A percentile compares a stretch with the other conserved stretches of the same genome.
These are phyloP conservation scores for Galemys pyrenaicus DNA, from an alignment of 2,113 vertebrate species.

Conservation along the genomic window DNA sequence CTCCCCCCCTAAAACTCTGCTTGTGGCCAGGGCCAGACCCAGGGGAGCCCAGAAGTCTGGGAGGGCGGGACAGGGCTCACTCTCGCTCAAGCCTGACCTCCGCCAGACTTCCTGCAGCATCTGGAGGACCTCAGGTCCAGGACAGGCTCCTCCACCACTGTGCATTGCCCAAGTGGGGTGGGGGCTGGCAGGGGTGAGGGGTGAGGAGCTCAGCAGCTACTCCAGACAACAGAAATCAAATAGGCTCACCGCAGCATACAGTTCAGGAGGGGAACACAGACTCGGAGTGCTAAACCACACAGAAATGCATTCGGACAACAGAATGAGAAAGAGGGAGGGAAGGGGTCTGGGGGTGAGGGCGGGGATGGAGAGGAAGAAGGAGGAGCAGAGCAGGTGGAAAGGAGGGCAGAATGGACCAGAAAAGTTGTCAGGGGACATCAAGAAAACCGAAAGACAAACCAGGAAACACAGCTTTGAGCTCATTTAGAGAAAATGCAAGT, in stretches of 20 bases:
- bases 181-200: constrained; percentile 31
- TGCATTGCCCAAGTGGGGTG: neutral
- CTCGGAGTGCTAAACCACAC: constrained; percentile 89
- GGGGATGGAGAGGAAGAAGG: constrained; percentile 47
- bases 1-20: neutral
- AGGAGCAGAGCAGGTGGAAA: constrained; percentile 44
- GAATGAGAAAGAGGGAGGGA: constrained; percentile 76
- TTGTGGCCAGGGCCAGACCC: neutral
- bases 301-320: constrained; percentile 93
- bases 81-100: neutral
- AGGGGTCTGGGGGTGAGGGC: neutral
- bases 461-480: constrained; percentile 91
- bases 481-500: constrained; percentile 86
- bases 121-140: neutral
- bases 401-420: constrained; percentile 38
- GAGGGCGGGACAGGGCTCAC: neutral
- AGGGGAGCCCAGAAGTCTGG: neutral
- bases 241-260: constrained; percentile 74
- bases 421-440: neutral
- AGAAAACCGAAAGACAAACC: constrained; percentile 73
- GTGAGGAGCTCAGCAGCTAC: constrained; percentile 18
- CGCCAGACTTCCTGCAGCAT: neutral
- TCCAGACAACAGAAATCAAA: constrained; percentile 72
- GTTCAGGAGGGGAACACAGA: constrained; percentile 89
- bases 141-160: neutral